Evolutionary conservation across 1,140 invertebrate species (phyloP).

Genomic region (Platorchestia sp.): DNA sequence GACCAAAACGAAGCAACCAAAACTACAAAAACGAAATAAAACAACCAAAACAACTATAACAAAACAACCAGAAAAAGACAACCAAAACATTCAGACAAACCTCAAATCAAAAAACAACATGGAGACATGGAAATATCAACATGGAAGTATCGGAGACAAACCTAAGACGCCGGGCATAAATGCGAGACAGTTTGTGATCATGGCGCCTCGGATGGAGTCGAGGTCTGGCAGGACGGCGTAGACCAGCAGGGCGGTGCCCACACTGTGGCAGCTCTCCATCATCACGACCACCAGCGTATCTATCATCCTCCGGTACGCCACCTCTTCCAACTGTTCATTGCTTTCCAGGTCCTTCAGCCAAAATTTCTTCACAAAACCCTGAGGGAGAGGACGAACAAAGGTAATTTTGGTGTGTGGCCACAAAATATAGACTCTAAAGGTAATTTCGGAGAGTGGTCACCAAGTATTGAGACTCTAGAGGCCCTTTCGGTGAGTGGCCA

Average conservation of each 20-base stretch:
- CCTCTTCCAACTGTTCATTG: background rate
- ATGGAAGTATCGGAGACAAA: constrained; percentile 71
- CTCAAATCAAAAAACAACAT: too few relatives aligned
- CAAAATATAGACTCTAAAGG: background rate
- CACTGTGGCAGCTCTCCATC: constrained; percentile 87
- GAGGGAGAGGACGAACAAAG: background rate
- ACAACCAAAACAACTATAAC: too few relatives aligned
- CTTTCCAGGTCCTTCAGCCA: background rate
- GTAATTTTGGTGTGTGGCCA: background rate
- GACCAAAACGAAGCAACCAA: too few relatives aligned
- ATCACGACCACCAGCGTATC: constrained; percentile 82
- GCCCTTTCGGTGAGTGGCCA: too few relatives aligned
- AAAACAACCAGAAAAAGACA: too few relatives aligned
- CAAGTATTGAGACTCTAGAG: too few relatives aligned
- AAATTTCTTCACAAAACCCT: constrained; percentile 25
- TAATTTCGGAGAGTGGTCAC: too few relatives aligned
- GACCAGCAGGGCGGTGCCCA: constrained; percentile 87
- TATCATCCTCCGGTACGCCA: constrained; percentile 73
- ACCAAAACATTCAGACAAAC: too few relatives aligned
- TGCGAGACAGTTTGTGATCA: constrained; percentile 94
- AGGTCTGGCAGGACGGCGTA: constrained; percentile 90
- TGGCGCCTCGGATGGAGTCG: constrained; percentile 91
- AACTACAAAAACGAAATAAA: too few relatives aligned
- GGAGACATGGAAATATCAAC: too few relatives aligned
- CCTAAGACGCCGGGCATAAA: constrained; percentile 85